phyloP scores from a whole-genome alignment of 1,140 invertebrate species.

The Platorchestia sp. region DNA sequence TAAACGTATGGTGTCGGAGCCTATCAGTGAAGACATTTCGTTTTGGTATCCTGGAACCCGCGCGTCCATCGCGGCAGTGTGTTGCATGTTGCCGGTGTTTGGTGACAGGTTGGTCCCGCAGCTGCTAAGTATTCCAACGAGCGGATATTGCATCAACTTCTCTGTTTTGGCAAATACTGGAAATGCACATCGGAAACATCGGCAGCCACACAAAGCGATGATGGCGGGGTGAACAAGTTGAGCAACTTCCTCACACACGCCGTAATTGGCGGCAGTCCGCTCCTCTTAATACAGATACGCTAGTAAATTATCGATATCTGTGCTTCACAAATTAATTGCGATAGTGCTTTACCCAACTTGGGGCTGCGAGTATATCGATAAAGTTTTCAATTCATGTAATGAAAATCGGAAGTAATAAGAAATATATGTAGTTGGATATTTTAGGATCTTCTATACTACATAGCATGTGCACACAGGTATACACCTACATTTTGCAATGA shows the following conservation, averaged over 20 bases:
- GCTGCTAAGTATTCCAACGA: neutral
- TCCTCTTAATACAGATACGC: neutral
- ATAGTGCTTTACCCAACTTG: too few species aligned
- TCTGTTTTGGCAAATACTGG: neutral
- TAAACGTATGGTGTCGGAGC: neutral
- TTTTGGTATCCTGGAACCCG: too few species aligned
- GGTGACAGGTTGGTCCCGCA: neutral
- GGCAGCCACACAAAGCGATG: neutral
- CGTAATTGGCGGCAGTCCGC: neutral
- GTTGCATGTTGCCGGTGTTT: too few species aligned
- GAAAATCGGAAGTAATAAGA: too few species aligned
- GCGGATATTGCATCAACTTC: neutral
- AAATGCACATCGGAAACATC: neutral
- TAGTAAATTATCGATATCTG: neutral
- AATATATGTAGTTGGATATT: too few species aligned
- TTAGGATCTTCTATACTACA: too few species aligned
- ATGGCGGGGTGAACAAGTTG: neutral
- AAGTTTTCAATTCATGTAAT: too few species aligned
- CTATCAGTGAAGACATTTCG: neutral
- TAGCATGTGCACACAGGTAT: too few species aligned
- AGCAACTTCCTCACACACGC: neutral
- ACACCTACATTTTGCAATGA: too few species aligned
- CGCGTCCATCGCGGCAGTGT: too few species aligned
- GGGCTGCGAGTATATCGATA: too few species aligned
- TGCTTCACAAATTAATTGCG: neutral